Percentiles rank a stretch among this genome's conserved stretches.
These are phyloP conservation scores for Cladopsammia gracilis DNA, from an alignment of 64 coral and sea anemone species.

Conservation along the genomic window DNA sequence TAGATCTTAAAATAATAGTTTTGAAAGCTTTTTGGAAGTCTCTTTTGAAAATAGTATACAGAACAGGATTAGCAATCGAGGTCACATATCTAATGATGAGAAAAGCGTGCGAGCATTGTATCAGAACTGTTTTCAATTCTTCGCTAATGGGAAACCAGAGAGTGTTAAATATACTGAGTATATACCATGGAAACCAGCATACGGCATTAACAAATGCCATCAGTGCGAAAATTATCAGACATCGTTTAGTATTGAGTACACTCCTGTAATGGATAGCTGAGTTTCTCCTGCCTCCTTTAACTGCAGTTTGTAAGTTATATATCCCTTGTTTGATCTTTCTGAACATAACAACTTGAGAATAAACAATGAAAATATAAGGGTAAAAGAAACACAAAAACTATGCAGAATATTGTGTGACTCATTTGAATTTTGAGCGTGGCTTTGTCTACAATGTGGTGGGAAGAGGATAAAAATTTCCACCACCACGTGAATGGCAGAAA, in stretches of 20 bases:
- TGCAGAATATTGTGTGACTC: slow-evolving; percentile 39
- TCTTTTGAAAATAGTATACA: slow-evolving; percentile 62
- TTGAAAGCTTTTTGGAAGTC: slow-evolving; percentile 47
- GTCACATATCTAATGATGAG: slow-evolving; percentile 42
- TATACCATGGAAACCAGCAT: slow-evolving; percentile 71
- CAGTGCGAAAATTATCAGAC: slow-evolving; percentile 28
- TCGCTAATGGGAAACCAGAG: slow-evolving; percentile 1
- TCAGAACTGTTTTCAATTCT: neutral
- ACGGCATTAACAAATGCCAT: slow-evolving; percentile 52
- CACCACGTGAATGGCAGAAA: slow-evolving; percentile 16
- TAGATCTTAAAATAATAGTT: neutral
- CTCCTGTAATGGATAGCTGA: neutral
- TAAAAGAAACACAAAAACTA: slow-evolving; percentile 48
- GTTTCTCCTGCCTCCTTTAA: neutral
- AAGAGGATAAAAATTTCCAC: neutral
- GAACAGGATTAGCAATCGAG: slow-evolving; percentile 49
- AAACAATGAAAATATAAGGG: slow-evolving; percentile 57
- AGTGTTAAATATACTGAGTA: slow-evolving; percentile 1
- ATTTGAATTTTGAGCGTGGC: neutral
- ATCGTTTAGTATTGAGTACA: neutral
- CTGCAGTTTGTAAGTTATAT: neutral
- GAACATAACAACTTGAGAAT: slow-evolving; percentile 48
- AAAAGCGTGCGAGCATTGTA: slow-evolving; percentile 25
- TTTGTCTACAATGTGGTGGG: neutral
- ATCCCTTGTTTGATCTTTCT: slow-evolving; percentile 3